These are phyloP conservation scores for Elaphurus davidianus DNA, from an alignment of 2,113 vertebrate species.

Conservation along the genomic window DNA sequence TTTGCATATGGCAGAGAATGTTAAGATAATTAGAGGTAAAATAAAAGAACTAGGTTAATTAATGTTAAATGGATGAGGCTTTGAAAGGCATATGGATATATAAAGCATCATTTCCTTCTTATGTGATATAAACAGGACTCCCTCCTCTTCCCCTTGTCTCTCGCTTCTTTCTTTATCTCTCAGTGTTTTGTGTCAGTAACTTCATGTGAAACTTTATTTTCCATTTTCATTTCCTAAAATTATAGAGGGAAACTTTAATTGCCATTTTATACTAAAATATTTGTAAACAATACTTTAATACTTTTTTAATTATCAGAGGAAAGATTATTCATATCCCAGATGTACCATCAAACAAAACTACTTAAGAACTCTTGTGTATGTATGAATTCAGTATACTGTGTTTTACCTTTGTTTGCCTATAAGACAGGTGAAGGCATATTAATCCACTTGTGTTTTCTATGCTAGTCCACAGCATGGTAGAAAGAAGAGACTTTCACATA, in stretches of 20 bases:
- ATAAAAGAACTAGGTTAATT: slow-evolving; percentile 31
- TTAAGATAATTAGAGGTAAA: slow-evolving; percentile 32
- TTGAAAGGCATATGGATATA: not conserved
- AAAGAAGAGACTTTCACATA: not conserved
- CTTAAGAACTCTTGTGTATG: accelerated
- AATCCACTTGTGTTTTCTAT: not conserved
- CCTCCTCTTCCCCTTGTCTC: not conserved
- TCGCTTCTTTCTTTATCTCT: not conserved
- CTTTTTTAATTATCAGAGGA: not conserved
- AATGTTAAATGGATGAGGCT: not conserved
- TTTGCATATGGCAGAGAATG: not conserved
- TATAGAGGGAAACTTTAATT: not conserved
- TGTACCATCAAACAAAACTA: not conserved
- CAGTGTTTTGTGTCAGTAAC: not conserved
- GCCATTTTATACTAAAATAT: not conserved
- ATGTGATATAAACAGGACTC: not conserved
- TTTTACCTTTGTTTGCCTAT: not conserved
- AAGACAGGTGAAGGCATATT: not conserved
- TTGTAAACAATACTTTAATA: not conserved
- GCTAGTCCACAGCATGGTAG: not conserved
- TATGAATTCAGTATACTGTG: not conserved
- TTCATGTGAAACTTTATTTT: not conserved
- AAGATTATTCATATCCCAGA: not conserved
- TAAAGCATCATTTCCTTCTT: not conserved
- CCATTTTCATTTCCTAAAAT: not conserved